Base-by-base conservation (phyloP, 2,888 invertebrate species). In the Agriopis leucophaearia region DNA sequence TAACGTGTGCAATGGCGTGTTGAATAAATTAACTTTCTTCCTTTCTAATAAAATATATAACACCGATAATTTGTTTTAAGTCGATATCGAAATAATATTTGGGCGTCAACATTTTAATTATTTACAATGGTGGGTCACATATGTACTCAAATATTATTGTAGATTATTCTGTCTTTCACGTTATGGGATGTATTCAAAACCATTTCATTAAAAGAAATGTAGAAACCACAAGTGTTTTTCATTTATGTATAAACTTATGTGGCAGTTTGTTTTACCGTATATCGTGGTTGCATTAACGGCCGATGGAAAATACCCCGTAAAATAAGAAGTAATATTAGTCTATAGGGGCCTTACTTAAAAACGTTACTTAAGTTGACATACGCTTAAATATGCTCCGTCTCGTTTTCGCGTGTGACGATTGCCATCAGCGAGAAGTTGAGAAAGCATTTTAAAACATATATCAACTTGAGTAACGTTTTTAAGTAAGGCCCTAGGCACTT, bases 141-240 rank as follows among this genome's bases (percentile, higher is more conserved):
- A n/a, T n/a, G n/a, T n/a, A 55, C n/a, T 55, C 18, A 18, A 40
- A 38, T 40, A 15, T 40, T 50, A 72, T 61, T 36, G 10, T 13
- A 42, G 47, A n/a, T 52, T 56, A 51, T 40, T 51, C 50, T 62
- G 38, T 56, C 50, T 56, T 58, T 45, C 55, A 42, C 7, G 55
- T 55, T n/a, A 55, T 55, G 38, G 58, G 47, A 59, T 59, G 58
- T 48, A 59, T 38, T 15, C 18, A 36, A 44, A 36, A 40, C 12
- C 12, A 52, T 50, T 7, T 38, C 40, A 40, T 15, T 18, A 40
- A 16, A 16, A 51, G 27, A 10, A 27, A n/a, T 36, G 18, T 15
- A 18, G 48, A 5, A 27, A 27, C 27, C 3, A 27, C 27, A 27
- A 27, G 27, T 27, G 27, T 27, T 27, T 27, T 27, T 3, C 27